Percentiles rank a stretch among this genome's conserved stretches.
phyloP scores from a whole-genome alignment of 2,888 invertebrate species.

The Alcis repandata region DNA sequence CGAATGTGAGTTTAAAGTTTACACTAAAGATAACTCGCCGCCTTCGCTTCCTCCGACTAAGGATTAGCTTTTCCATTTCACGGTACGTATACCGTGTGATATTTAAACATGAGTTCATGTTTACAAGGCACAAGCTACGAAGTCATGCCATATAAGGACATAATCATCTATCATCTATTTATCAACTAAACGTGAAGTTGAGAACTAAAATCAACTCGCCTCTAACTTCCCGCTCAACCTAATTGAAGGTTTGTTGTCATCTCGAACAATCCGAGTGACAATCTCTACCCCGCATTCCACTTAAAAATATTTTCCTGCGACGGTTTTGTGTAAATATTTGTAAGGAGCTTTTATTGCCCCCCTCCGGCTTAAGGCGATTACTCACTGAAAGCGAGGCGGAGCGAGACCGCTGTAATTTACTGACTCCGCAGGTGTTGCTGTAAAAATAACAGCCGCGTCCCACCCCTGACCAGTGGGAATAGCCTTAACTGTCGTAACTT shows the following conservation, averaged over 20 bases:
- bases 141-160: slow-evolving; percentile 14
- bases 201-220: slow-evolving; percentile 23
- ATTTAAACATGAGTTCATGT: slow-evolving; percentile 41
- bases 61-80: slow-evolving; percentile 61
- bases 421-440: slow-evolving; percentile 64
- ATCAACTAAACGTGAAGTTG: slow-evolving; percentile 13
- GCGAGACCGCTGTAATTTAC: slow-evolving; percentile 58
- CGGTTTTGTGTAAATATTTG: slow-evolving; percentile 58
- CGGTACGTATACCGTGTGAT: slow-evolving; percentile 39
- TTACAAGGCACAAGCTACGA: slow-evolving; percentile 1
- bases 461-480: slow-evolving; percentile 52
- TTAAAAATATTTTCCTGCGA: slow-evolving; percentile 47
- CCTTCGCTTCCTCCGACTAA: slow-evolving; percentile 54
- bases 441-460: slow-evolving; percentile 55
- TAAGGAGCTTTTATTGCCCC: slow-evolving; percentile 56
- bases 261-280: slow-evolving; percentile 24
- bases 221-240: not conserved
- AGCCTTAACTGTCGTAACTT: slow-evolving; percentile 53
- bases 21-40: slow-evolving; percentile 72
- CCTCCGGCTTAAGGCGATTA: slow-evolving; percentile 52
- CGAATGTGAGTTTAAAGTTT: slow-evolving; percentile 81
- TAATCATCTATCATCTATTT: not conserved
- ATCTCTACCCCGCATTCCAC: slow-evolving; percentile 27
- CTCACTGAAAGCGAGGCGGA: slow-evolving; percentile 47
- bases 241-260: slow-evolving; percentile 24